These are phyloP conservation scores for Brachyistius frenatus DNA, from an alignment of 2,113 vertebrate genomes.

Conservation along the genomic window DNA sequence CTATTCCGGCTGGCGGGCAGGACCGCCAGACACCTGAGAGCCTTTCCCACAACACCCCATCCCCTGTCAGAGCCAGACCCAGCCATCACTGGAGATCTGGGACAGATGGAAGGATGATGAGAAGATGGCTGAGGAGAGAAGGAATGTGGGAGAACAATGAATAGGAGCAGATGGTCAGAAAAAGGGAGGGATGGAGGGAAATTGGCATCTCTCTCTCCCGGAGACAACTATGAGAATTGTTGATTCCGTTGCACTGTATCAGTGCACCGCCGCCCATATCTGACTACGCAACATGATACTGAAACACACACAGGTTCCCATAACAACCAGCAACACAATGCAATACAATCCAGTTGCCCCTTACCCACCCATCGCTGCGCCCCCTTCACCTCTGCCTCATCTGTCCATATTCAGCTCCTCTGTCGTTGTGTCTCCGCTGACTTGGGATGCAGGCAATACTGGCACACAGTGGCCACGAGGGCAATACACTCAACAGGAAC, in stretches of 20 bases:
- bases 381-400: slow-evolving; percentile 41
- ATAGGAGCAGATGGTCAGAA: slow-evolving; percentile 62
- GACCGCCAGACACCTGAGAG: slow-evolving; percentile 75
- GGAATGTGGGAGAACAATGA: slow-evolving; percentile 52
- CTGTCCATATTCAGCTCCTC: slow-evolving; percentile 31
- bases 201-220: slow-evolving; percentile 33
- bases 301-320: slow-evolving; percentile 45
- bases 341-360: slow-evolving; percentile 18
- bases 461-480: slow-evolving; percentile 64
- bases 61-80: slow-evolving; percentile 48
- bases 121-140: slow-evolving; percentile 41
- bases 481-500: slow-evolving; percentile 33
- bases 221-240: slow-evolving; percentile 49
- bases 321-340: slow-evolving; percentile 52
- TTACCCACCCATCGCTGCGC: slow-evolving; percentile 21
- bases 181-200: slow-evolving; percentile 16
- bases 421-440: neutral
- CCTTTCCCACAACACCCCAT: slow-evolving; percentile 74
- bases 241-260: slow-evolving; percentile 56
- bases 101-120: slow-evolving; percentile 63
- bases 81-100: slow-evolving; percentile 58
- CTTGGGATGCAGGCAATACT: slow-evolving; percentile 59
- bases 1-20: slow-evolving; percentile 70
- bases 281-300: slow-evolving; percentile 53
- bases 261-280: slow-evolving; percentile 57